Evolutionary conservation across 37 sponge, comb jelly and placozoan species (phyloP).

Genomic region (Haliclona indistincta): DNA sequence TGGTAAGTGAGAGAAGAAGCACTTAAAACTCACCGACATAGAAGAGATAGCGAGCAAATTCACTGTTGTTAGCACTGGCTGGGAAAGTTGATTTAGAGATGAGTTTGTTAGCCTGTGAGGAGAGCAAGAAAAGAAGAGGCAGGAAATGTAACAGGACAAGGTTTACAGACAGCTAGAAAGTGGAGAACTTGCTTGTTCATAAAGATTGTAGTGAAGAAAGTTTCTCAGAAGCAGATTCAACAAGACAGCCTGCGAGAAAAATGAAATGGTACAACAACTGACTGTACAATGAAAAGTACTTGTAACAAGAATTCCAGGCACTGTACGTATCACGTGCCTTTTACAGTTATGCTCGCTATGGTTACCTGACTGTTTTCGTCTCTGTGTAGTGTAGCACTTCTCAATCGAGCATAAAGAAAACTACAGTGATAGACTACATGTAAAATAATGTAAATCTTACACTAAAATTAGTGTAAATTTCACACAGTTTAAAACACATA

Average conservation of each 20-base stretch:
- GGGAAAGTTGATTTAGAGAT: constrained; percentile 92
- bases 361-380: constrained; percentile 85
- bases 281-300: too few species aligned
- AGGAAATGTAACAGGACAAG: neutral
- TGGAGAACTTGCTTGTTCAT: constrained; percentile 83
- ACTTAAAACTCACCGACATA: constrained; percentile 70
- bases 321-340: too few species aligned
- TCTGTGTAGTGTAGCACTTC: constrained; percentile 85
- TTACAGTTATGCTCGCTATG: too few species aligned
- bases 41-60: constrained; percentile 88
- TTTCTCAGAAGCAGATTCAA: constrained; percentile 92
- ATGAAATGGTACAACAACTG: neutral
- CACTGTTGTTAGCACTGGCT: constrained; percentile 89
- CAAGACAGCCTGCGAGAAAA: constrained; percentile 65
- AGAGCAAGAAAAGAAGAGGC: constrained; percentile 1
- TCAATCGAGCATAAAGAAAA: constrained; percentile 83
- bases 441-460: constrained; percentile 1
- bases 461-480: neutral
- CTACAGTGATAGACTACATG: constrained; percentile 18
- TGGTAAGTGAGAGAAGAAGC: neutral
- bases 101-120: constrained; percentile 81
- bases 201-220: constrained; percentile 94
- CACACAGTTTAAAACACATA: neutral
- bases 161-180: too few species aligned
- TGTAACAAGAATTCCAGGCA: too few species aligned